phyloP scores from a whole-genome alignment of 1,140 invertebrate species.

The Leptestheria dahalacensis region DNA sequence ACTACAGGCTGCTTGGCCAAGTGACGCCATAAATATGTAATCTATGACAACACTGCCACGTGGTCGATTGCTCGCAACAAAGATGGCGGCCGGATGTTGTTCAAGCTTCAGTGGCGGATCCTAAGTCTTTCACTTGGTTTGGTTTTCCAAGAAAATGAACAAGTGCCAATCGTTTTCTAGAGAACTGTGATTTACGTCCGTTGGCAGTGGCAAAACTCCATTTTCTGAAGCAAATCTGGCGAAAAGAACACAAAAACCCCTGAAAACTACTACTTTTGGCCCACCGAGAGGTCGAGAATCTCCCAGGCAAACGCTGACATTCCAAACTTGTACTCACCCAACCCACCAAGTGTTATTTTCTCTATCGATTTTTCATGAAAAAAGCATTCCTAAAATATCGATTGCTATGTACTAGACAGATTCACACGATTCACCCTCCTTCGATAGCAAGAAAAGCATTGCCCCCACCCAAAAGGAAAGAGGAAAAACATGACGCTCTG shows the following conservation, averaged over 20 bases:
- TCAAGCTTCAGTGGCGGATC: no score
- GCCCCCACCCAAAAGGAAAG: not conserved
- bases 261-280: not conserved
- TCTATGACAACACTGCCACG: not conserved
- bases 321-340: not conserved
- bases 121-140: not conserved
- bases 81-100: not conserved
- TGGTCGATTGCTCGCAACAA: no score
- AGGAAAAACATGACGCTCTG: not conserved
- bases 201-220: not conserved
- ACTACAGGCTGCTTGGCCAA: no score
- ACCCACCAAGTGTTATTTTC: not conserved
- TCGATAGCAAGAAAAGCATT: not conserved
- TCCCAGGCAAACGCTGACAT: not conserved
- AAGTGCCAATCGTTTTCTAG: not conserved
- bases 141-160: not conserved
- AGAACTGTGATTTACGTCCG: not conserved
- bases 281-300: not conserved
- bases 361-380: not conserved
- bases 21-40: no score
- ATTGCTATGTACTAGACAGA: no score
- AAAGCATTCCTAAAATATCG: not conserved
- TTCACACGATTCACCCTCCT: no score
- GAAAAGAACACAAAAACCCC: not conserved
- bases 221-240: not conserved